Evolutionary conservation across 2,113 vertebrate genomes (phyloP).

Genomic region (Osmerus mordax): DNA sequence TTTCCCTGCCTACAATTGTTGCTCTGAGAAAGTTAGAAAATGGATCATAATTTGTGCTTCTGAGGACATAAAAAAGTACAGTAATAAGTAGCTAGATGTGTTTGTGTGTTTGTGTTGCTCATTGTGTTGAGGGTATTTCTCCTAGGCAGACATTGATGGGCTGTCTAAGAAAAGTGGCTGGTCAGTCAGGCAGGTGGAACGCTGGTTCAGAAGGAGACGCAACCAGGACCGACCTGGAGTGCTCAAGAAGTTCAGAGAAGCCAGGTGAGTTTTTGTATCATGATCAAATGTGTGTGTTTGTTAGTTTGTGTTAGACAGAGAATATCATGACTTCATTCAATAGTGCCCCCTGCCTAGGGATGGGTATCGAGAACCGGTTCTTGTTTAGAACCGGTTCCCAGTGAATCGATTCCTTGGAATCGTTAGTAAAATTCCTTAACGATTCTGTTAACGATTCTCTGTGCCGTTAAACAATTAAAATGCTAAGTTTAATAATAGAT

Average conservation of each 20-base stretch:
- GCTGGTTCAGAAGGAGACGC: conserved; percentile 87
- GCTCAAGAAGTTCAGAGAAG: conserved; percentile 89
- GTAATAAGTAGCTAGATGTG: neutral
- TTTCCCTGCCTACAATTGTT: too few relatives aligned
- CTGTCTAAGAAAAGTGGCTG: conserved; percentile 88
- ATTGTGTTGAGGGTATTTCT: neutral
- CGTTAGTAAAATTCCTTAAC: too few relatives aligned
- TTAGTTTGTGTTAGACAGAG: neutral
- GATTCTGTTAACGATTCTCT: too few relatives aligned
- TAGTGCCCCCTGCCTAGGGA: neutral
- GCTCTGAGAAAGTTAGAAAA: too few relatives aligned
- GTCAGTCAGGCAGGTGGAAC: conserved; percentile 78
- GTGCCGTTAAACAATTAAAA: too few relatives aligned
- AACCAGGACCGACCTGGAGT: conserved; percentile 81
- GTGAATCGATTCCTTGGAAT: too few relatives aligned
- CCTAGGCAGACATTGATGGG: conserved; percentile 81
- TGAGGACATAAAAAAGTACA: too few relatives aligned
- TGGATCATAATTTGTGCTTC: too few relatives aligned
- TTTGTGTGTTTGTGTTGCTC: neutral
- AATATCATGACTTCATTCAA: neutral
- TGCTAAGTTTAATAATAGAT: too few relatives aligned
- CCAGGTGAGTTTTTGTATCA: conserved; percentile 77
- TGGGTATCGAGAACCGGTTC: too few relatives aligned
- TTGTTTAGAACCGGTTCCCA: too few relatives aligned
- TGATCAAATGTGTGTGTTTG: neutral